Evolutionary conservation across 2,888 invertebrate species (phyloP).

Genomic region (Drosophila greeni): DNA sequence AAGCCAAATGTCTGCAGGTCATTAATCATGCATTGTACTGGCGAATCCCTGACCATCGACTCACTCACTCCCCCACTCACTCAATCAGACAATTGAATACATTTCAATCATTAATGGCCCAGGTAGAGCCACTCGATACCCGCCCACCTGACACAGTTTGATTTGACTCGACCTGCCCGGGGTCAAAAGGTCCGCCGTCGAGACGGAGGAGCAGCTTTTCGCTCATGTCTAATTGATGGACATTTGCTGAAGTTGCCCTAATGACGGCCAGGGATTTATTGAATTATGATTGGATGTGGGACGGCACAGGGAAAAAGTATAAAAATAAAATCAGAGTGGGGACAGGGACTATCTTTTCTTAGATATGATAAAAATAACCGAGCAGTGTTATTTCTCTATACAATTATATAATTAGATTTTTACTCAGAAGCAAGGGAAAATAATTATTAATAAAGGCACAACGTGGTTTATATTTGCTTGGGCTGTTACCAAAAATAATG

Average conservation of each 20-base stretch:
- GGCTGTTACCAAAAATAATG: too few species aligned
- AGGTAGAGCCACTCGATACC: constrained; percentile 27
- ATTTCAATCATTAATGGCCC: constrained; percentile 64
- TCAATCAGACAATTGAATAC: constrained; percentile 73
- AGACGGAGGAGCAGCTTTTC: constrained; percentile 21
- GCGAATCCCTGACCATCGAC: constrained; percentile 33
- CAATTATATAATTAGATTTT: background rate
- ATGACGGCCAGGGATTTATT: constrained; percentile 31
- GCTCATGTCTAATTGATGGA: constrained; percentile 47
- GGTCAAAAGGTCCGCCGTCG: constrained; percentile 32
- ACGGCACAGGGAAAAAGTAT: background rate
- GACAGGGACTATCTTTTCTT: background rate
- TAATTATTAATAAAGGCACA: too few species aligned
- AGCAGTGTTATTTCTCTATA: background rate
- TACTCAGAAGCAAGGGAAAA: background rate
- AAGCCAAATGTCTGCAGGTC: constrained; percentile 42
- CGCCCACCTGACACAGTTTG: constrained; percentile 51
- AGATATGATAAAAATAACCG: background rate
- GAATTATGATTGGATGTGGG: constrained; percentile 23
- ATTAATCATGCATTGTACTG: constrained; percentile 67
- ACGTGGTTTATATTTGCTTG: too few species aligned
- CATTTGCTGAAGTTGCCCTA: constrained; percentile 39
- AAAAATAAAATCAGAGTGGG: background rate
- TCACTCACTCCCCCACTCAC: constrained; percentile 46
- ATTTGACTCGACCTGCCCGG: constrained; percentile 54